phyloP scores from a whole-genome alignment of 2,113 vertebrate genomes.

The Ictidomys tridecemlineatus region DNA sequence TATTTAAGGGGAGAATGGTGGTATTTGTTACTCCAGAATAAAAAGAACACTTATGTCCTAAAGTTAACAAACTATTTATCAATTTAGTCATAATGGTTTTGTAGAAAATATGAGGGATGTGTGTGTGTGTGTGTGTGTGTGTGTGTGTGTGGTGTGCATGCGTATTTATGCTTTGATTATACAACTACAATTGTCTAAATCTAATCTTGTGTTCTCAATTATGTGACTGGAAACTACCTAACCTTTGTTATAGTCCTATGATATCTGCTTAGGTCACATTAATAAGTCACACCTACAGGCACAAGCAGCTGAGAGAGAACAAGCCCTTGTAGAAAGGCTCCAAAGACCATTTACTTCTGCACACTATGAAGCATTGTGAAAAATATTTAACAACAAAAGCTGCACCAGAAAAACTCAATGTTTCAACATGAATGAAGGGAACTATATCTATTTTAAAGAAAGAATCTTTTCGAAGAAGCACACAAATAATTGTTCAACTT shows the following conservation, averaged over 20 bases:
- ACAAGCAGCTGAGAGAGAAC: not conserved
- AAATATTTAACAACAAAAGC: conserved; percentile 27
- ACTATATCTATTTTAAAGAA: conserved; percentile 58
- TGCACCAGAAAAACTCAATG: not conserved
- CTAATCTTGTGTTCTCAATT: not conserved
- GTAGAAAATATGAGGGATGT: not conserved
- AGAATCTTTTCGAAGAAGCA: conserved; percentile 55
- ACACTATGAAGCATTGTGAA: conserved; percentile 6
- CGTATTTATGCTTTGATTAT: not conserved
- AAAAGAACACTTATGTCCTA: not conserved
- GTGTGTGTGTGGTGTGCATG: no score
- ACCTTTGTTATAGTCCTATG: not conserved
- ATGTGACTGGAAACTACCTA: not conserved
- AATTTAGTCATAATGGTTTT: not conserved
- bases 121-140: no score
- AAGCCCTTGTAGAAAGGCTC: not conserved
- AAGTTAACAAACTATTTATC: not conserved
- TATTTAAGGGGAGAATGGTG: not conserved
- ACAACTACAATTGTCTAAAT: not conserved
- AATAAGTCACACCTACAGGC: not conserved
- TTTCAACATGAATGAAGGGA: conserved; percentile 36
- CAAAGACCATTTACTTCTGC: not conserved
- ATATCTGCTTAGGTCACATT: not conserved
- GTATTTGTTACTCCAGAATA: not conserved
- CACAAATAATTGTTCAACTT: not conserved